Evolutionary conservation across 2,797 vertebrate genomes (phyloP).

Genomic region (Cuculus canorus): DNA sequence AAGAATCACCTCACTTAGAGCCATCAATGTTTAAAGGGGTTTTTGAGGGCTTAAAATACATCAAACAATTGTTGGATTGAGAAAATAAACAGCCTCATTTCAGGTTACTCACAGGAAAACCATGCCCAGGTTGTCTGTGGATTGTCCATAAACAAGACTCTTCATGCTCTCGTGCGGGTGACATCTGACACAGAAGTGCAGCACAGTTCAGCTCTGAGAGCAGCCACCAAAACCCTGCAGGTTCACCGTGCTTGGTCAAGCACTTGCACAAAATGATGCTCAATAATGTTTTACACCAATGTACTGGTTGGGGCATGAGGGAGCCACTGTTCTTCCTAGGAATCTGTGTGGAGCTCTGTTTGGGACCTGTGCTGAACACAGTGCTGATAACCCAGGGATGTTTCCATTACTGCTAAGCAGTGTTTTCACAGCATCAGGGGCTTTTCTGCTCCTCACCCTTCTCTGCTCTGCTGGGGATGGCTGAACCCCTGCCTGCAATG

Average conservation of each 20-base stretch:
- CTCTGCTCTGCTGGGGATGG: not conserved
- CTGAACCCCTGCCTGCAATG: not conserved
- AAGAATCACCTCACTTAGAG: not conserved
- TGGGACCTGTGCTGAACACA: no score
- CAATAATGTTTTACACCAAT: accelerated
- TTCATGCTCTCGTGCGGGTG: accelerated
- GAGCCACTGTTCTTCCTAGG: not conserved
- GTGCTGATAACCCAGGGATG: not conserved
- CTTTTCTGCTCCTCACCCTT: not conserved
- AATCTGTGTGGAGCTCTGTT: not conserved
- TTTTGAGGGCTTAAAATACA: not conserved
- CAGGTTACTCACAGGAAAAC: not conserved
- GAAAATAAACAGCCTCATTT: not conserved
- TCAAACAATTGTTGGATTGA: not conserved
- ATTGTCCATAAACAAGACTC: not conserved
- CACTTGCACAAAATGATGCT: accelerated
- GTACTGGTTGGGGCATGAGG: not conserved
- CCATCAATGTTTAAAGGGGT: not conserved
- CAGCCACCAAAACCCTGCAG: accelerated
- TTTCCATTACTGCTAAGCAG: not conserved
- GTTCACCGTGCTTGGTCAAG: accelerated
- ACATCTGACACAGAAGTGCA: not conserved
- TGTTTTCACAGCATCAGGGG: not conserved
- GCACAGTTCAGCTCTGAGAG: accelerated
- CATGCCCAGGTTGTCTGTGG: accelerated